phyloP scores from a whole-genome alignment of 1,140 invertebrate genomes.

The Drosophila micromelanica region DNA sequence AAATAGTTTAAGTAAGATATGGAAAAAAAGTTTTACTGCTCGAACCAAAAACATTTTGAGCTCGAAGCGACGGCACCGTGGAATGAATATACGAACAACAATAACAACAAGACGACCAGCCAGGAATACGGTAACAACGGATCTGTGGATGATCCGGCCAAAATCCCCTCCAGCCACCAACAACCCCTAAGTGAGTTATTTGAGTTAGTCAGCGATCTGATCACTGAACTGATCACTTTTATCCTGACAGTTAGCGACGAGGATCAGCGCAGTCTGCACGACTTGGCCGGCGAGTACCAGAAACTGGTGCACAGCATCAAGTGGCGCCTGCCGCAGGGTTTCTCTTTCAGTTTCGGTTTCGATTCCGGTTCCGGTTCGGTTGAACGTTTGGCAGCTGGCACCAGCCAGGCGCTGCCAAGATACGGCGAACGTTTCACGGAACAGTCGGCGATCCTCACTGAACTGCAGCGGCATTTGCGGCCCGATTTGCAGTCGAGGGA shows the following conservation, averaged over 20 bases:
- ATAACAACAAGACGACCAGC: neutral
- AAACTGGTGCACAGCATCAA: constrained; percentile 12
- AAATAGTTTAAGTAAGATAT: constrained; percentile 37
- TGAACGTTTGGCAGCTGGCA: neutral
- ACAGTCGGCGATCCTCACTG: neutral
- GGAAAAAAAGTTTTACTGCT: constrained; percentile 47
- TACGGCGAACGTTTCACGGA: neutral
- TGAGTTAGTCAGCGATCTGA: too few species aligned
- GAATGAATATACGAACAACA: neutral
- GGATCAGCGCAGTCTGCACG: neutral
- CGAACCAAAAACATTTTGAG: constrained; percentile 9
- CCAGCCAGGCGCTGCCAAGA: neutral
- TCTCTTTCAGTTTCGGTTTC: too few species aligned
- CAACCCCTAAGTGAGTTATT: neutral
- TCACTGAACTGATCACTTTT: neutral
- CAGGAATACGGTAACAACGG: neutral
- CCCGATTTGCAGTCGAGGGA: neutral
- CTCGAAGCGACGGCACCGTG: neutral
- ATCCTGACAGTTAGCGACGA: neutral
- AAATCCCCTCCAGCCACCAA: neutral
- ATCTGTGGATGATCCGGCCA: too few species aligned
- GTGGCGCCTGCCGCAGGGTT: neutral
- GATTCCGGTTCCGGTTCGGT: neutral
- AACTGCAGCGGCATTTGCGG: neutral
- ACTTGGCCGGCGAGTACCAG: constrained; percentile 1